A percentile compares a stretch with the other conserved stretches of the same genome.
phyloP scores from a whole-genome alignment of 1,140 invertebrate genomes.

The Bombus affinis region DNA sequence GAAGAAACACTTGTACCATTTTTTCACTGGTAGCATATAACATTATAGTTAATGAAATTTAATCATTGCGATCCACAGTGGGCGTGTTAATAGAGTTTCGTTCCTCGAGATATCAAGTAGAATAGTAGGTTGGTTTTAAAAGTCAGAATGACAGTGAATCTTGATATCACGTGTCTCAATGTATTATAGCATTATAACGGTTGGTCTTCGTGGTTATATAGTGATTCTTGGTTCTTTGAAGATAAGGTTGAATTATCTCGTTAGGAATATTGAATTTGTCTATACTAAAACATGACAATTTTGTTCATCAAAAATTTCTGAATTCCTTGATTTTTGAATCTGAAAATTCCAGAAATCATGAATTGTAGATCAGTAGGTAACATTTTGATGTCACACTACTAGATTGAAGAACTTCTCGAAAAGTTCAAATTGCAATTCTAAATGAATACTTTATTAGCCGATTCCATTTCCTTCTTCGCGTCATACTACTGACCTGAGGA shows the following conservation, averaged over 20 bases:
- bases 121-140: background rate
- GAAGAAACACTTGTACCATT: background rate
- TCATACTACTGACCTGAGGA: background rate
- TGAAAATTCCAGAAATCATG: background rate
- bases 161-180: background rate
- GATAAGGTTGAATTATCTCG: background rate
- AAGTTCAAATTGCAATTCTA: background rate
- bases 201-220: background rate
- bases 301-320: background rate
- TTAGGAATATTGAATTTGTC: background rate
- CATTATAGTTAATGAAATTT: background rate
- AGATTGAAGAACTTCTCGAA: background rate
- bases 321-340: background rate
- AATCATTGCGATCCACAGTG: background rate
- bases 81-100: background rate
- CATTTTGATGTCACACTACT: background rate
- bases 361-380: too few relatives aligned
- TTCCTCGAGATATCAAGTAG: background rate
- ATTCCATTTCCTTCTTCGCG: too few relatives aligned
- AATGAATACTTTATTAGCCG: background rate
- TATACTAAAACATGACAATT: background rate
- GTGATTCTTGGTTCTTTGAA: background rate
- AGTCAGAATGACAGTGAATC: background rate
- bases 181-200: background rate
- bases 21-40: background rate